Percentiles rank a stretch among this genome's conserved stretches.
Evolutionary conservation across 1,140 invertebrate species (phyloP).

Genomic region (Thaumatotibia leucotreta): DNA sequence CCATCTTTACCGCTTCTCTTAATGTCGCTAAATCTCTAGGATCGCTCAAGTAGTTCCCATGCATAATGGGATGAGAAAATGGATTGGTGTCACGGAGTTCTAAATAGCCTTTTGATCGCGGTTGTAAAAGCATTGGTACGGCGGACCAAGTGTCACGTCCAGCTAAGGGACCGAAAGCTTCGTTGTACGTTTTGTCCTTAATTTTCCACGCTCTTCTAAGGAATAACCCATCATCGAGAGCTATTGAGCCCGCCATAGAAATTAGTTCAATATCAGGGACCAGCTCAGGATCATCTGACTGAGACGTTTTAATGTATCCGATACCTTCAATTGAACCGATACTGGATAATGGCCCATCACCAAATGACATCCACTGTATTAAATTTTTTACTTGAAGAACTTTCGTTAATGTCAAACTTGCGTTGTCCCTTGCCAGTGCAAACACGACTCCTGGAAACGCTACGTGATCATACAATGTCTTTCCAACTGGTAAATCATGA

Average conservation of each 20-base stretch:
- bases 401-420: slow-evolving; percentile 70
- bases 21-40: slow-evolving; percentile 81
- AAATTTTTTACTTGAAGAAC: slow-evolving; percentile 73
- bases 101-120: slow-evolving; percentile 84
- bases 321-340: slow-evolving; percentile 76
- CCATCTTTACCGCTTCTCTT: slow-evolving; percentile 81
- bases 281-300: slow-evolving; percentile 62
- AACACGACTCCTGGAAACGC: slow-evolving; percentile 82
- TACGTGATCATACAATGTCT: slow-evolving; percentile 85
- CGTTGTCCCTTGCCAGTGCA: slow-evolving; percentile 73
- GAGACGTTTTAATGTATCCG: slow-evolving; percentile 77
- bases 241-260: slow-evolving; percentile 67
- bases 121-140: slow-evolving; percentile 84
- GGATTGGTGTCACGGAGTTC: slow-evolving; percentile 84
- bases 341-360: slow-evolving; percentile 72
- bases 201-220: slow-evolving; percentile 59
- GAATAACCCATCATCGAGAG: slow-evolving; percentile 56
- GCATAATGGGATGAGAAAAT: slow-evolving; percentile 83
- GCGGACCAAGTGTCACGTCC: slow-evolving; percentile 81
- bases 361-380: slow-evolving; percentile 75
- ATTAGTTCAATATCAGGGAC: slow-evolving; percentile 78
- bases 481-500: slow-evolving; percentile 82
- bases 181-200: slow-evolving; percentile 45
- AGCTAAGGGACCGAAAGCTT: slow-evolving; percentile 49
- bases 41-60: slow-evolving; percentile 84